These are phyloP conservation scores for Sebastes paucispinis DNA, from an alignment of 2,797 vertebrate species.

Conservation along the genomic window DNA sequence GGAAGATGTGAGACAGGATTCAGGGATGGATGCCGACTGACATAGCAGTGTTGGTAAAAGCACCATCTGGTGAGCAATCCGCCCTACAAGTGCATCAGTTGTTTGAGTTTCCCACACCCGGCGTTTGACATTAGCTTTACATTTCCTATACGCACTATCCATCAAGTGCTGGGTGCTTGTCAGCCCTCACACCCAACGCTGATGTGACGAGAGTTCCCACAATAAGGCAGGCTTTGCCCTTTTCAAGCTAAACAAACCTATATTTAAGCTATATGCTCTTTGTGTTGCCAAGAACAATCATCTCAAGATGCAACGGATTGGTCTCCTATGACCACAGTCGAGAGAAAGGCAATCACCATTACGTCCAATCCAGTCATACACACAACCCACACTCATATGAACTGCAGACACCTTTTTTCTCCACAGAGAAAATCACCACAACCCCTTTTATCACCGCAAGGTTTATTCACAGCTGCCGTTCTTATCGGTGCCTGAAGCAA, in stretches of 20 bases:
- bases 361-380: not conserved
- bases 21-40: not conserved
- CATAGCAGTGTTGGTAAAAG: not conserved
- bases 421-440: not conserved
- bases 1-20: not conserved
- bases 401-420: not conserved
- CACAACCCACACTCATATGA: not conserved
- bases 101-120: slow-evolving; percentile 71
- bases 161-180: slow-evolving; percentile 46
- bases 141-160: slow-evolving; percentile 56
- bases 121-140: slow-evolving; percentile 42
- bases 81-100: not conserved
- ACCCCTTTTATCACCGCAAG: not conserved
- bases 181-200: slow-evolving; percentile 23
- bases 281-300: slow-evolving; percentile 39
- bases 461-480: not conserved
- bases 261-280: slow-evolving; percentile 36
- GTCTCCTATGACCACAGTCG: slow-evolving; percentile 33
- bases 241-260: slow-evolving; percentile 45
- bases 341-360: slow-evolving; percentile 14
- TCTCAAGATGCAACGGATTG: slow-evolving; percentile 10
- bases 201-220: slow-evolving; percentile 37
- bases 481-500: not conserved
- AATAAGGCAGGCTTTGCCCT: slow-evolving; percentile 8
- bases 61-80: slow-evolving; percentile 30